Percentiles rank a stretch among this genome's conserved stretches.
Evolutionary conservation across 2,113 vertebrate species (phyloP).

Genomic region (Protobothrops flavoviridis): DNA sequence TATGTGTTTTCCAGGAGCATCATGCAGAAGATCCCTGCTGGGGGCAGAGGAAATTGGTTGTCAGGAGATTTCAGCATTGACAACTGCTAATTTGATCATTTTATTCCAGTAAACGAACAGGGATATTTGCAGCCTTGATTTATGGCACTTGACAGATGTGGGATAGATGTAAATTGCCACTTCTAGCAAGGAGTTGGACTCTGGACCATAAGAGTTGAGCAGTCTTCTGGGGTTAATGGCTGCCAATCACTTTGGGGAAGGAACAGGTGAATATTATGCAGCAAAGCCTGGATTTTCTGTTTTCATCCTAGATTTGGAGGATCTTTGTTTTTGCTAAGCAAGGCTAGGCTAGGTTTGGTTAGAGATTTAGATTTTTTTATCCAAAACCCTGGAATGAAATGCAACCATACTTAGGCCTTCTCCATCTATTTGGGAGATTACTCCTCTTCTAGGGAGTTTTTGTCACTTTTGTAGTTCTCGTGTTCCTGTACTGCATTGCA

Average conservation of each 20-base stretch:
- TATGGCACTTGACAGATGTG: neutral
- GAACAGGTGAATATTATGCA: neutral
- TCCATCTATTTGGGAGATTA: slow-evolving; percentile 69
- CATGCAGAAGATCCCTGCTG: neutral
- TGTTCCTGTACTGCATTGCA: slow-evolving; percentile 76
- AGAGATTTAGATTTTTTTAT: neutral
- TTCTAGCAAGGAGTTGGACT: neutral
- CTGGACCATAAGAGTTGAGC: neutral
- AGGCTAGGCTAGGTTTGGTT: neutral
- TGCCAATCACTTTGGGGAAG: neutral
- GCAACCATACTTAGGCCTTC: slow-evolving; percentile 54
- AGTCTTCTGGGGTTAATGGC: neutral
- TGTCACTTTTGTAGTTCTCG: slow-evolving; percentile 71
- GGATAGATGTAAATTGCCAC: neutral
- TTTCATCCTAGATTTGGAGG: neutral
- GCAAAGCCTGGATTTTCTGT: neutral
- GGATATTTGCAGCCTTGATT: neutral
- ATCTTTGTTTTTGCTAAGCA: neutral
- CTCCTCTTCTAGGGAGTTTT: slow-evolving; percentile 75
- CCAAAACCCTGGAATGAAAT: slow-evolving; percentile 22
- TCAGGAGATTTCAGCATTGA: neutral
- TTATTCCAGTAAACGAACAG: neutral
- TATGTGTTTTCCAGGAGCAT: neutral
- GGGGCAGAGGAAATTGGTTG: neutral
- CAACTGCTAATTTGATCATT: neutral